Conservation (phyloP, 2,113 vertebrate species). For the Tautogolabrus adspersus region DNA sequence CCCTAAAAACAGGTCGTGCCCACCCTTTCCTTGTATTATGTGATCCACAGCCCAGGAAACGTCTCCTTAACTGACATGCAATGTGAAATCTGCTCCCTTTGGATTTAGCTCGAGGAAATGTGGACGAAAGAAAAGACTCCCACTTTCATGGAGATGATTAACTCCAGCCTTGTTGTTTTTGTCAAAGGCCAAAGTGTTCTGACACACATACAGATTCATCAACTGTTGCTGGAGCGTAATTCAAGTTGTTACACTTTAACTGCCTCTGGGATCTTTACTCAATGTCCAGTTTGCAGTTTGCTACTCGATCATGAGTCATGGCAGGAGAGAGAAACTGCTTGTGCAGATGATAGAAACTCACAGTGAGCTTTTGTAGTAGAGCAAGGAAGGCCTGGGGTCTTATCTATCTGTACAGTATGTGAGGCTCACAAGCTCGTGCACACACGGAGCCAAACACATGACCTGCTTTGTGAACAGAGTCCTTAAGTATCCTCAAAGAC, state of each 20-base stretch:
- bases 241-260: slow-evolving; percentile 51
- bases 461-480: slow-evolving; percentile 38
- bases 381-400: slow-evolving; percentile 8
- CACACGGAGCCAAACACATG: slow-evolving; percentile 18
- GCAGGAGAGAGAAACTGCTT: slow-evolving; percentile 18
- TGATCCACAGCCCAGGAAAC: not conserved
- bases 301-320: slow-evolving; percentile 13
- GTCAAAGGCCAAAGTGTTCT: slow-evolving; percentile 29
- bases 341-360: slow-evolving; percentile 16
- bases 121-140: not conserved
- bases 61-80: not conserved
- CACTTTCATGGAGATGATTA: slow-evolving; percentile 51
- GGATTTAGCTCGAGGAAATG: not conserved
- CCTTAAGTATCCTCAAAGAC: not conserved
- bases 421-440: slow-evolving; percentile 23
- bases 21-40: slow-evolving; percentile 59
- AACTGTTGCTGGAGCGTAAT: slow-evolving; percentile 19
- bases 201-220: slow-evolving; percentile 20
- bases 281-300: not conserved
- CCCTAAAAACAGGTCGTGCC: slow-evolving; percentile 23
- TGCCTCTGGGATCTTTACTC: slow-evolving; percentile 1
- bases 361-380: slow-evolving; percentile 29
- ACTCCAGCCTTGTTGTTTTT: slow-evolving; percentile 30
- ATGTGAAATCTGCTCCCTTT: slow-evolving; percentile 2
- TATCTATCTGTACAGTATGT: slow-evolving; percentile 12